Conservation (phyloP, 2,113 vertebrate genomes). For the Sinosuthora webbiana region DNA sequence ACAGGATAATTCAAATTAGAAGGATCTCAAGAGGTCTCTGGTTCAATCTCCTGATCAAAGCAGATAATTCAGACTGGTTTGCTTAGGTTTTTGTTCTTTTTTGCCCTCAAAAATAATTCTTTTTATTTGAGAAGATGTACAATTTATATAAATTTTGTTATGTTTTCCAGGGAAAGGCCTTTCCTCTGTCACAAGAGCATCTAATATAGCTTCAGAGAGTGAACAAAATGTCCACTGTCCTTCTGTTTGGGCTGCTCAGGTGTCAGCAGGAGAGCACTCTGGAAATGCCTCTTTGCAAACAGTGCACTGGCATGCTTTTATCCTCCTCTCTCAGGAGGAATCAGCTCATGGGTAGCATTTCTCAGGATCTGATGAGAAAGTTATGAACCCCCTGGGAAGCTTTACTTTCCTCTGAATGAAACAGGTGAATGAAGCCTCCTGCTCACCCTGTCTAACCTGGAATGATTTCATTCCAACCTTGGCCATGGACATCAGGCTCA, state of each 20-base stretch:
- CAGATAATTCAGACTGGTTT: neutral
- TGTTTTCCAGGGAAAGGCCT: neutral
- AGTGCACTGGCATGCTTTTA: fast-evolving
- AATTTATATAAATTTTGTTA: neutral
- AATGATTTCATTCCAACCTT: fast-evolving
- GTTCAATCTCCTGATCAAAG: neutral
- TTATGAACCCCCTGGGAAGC: neutral
- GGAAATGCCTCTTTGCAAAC: neutral
- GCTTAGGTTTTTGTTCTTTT: neutral
- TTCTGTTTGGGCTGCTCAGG: neutral
- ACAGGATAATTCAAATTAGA: neutral
- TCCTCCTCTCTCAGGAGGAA: neutral
- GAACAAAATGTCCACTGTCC: neutral
- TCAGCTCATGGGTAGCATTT: neutral
- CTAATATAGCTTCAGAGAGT: neutral
- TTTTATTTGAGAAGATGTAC: neutral
- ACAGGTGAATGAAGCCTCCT: neutral
- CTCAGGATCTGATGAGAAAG: neutral
- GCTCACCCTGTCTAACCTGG: neutral
- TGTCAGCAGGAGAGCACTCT: neutral
- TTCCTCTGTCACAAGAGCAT: neutral
- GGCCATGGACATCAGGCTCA: fast-evolving
- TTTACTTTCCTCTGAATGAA: neutral
- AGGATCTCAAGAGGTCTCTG: neutral
- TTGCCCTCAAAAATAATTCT: neutral